phyloP scores from a whole-genome alignment of 1,140 invertebrate genomes.

The Mamestra configurata region DNA sequence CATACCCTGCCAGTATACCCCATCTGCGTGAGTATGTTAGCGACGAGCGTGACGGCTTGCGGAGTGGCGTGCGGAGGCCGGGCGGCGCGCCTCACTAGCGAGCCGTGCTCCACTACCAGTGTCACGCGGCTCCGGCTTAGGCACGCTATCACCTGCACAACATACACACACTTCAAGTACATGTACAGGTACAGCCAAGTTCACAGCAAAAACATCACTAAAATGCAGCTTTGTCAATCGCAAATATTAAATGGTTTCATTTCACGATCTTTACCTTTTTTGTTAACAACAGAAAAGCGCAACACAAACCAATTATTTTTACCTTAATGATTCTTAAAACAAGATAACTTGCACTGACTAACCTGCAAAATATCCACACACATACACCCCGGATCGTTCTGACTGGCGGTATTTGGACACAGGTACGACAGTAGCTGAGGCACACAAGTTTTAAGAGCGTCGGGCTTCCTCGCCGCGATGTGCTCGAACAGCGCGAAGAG shows the following conservation, averaged over 20 bases:
- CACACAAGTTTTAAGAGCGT: constrained; percentile 93
- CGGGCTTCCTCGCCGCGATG: constrained; percentile 93
- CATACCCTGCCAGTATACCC: constrained; percentile 90
- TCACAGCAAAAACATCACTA: too few species aligned
- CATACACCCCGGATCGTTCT: constrained; percentile 79
- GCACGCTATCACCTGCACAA: constrained; percentile 89
- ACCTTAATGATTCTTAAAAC: neutral
- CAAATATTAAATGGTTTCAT: too few species aligned
- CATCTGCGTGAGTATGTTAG: constrained; percentile 90
- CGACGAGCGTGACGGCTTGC: constrained; percentile 90
- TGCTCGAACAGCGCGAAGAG: constrained; percentile 94
- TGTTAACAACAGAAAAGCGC: too few species aligned
- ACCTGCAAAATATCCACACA: constrained; percentile 90
- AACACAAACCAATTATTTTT: too few species aligned
- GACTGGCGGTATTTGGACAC: constrained; percentile 75
- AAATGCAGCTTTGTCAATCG: too few species aligned
- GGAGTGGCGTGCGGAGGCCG: constrained; percentile 89
- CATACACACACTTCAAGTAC: neutral
- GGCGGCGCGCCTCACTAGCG: constrained; percentile 90
- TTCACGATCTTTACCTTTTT: too few species aligned
- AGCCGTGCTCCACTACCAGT: constrained; percentile 91
- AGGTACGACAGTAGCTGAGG: constrained; percentile 93
- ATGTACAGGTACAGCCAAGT: too few species aligned
- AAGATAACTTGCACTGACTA: neutral
- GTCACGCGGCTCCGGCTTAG: constrained; percentile 91